Evolutionary conservation across 2,888 invertebrate genomes (phyloP), one percentile per base, ranked within the genome.

Genomic region (Autographa pulchrina): DNA sequence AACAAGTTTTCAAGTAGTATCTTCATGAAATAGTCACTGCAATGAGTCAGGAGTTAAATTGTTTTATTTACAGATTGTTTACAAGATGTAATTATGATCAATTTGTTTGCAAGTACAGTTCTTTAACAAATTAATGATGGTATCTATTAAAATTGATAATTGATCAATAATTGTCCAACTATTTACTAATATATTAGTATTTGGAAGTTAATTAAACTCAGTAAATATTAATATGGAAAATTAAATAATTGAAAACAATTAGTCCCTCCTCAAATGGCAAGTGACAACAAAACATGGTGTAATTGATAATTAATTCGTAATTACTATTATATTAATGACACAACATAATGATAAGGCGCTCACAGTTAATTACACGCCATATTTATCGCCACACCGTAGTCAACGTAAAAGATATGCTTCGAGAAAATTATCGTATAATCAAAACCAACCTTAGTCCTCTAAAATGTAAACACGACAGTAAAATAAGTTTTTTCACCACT

Each of bases 381-480:
- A 72, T 9, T 4, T 25, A 62, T 31, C 52, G 41, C 20, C 60
- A 18, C 56, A 48, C 48, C 43, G 48, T 58, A 58, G 38, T 52
- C 31, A 52, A 32, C n/a, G 11, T 14, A 16, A 18, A 0, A 11
- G 20, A 38, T 11, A 52, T 32, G 31, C 31, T 48, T 16, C 16
- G 9, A 48, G 2, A 68, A 64, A 77, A 78, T 76, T 81, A 80
- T 41, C 65, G 67, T 65, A 72, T 59, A 0, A 6, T 25, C 3
- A 18, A 59, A 16, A 14, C 13, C 11, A 13, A 59, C 61, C 61
- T 56, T 62, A 66, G 61, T 65, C 60, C 32, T 58, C 68, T 80
- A 77, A 48, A 80, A 85, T 82, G 88, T 88, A 87, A 89, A 86
- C 88, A 88, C 79, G 65, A 48, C 41, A 65, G 65, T 58, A 67